phyloP scores from a whole-genome alignment of 2,888 invertebrate genomes.

The Chouioia cunea region DNA sequence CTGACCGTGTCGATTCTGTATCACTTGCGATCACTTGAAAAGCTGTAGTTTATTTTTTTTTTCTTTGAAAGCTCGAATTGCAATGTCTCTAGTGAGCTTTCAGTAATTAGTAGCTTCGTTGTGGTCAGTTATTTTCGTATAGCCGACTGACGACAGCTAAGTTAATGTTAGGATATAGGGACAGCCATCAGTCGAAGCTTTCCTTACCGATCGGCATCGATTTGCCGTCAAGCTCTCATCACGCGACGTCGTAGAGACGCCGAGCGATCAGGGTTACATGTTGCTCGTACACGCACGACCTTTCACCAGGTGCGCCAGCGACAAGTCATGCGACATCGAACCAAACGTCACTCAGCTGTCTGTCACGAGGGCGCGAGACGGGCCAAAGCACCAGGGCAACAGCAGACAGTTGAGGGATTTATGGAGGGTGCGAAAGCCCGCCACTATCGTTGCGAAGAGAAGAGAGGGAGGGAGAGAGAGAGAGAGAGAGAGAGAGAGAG shows the following conservation, averaged over 20 bases:
- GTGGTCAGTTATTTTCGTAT: background rate
- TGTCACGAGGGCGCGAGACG: constrained; percentile 67
- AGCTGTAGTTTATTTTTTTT: background rate
- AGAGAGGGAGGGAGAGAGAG: background rate
- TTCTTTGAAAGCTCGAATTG: no score
- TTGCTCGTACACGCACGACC: background rate
- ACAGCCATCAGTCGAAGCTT: no score
- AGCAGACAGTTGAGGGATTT: constrained; percentile 68
- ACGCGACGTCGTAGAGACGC: constrained; percentile 67
- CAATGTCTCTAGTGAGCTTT: no score
- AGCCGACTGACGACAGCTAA: no score
- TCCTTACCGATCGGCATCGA: constrained; percentile 56
- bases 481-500: constrained; percentile 4
- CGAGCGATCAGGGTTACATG: constrained; percentile 60
- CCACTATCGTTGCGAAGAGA: constrained; percentile 50
- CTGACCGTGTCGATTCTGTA: background rate
- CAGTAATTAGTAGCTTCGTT: background rate
- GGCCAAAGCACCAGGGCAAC: constrained; percentile 64
- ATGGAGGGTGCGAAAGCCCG: constrained; percentile 57
- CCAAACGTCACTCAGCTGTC: constrained; percentile 66
- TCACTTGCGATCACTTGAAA: constrained; percentile 1
- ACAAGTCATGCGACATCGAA: constrained; percentile 8
- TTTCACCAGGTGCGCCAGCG: background rate
- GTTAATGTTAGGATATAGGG: no score
- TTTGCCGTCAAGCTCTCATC: constrained; percentile 67